Base-by-base conservation (phyloP, 2,113 vertebrate genomes). In the Rhagologus leucostigma region DNA sequence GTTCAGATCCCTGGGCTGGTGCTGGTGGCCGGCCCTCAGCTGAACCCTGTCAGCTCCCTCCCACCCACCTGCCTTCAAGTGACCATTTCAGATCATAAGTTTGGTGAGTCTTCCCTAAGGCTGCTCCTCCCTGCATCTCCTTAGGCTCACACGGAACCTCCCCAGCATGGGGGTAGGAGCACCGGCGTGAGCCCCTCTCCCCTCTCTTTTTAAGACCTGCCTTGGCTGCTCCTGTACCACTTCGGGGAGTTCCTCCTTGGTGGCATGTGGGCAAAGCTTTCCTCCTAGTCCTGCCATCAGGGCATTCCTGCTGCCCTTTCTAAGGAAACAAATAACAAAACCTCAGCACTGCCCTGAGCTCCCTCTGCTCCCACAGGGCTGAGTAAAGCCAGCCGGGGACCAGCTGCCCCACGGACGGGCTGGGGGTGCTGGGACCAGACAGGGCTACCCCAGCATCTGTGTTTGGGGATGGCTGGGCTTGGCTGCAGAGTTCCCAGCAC, bases 341-440 rank as follows among this genome's bases (percentile, higher is more conserved):
- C 15, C 35, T 4, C 47, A 67, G 9, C 59, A 15, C 15, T 24
- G 20, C 29, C 35, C 64, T 2, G 8, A 60, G 41, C 10, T 22
- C 24, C 22, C 67, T n/a, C 42, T 74, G 78, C 60, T 68, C 71
- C n/a, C 11, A 0, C 12, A 5, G 52, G 10, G 6, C 10, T 13
- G 41, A 77, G 37, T 27, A 42, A 68, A 82, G 41, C 41, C 32
- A 56, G 47, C 3, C 9, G 29, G n/a, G 30, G 18, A 41, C 11
- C 21, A 4, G 39, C 12, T 60, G 30, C 75, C 27, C 60, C 29
- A 13, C 0, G 0, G 53, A 47, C 1, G 3, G 24, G 49, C n/a
- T 52, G 42, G 10, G 17, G 27, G 15, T 52, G 53, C 60, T 18
- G 14, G 26, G n/a, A 59, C 16, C 30, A 49, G 55, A 15, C 7